Conservation (phyloP, 1,140 invertebrate genomes). For the Megalonaias nervosa region DNA sequence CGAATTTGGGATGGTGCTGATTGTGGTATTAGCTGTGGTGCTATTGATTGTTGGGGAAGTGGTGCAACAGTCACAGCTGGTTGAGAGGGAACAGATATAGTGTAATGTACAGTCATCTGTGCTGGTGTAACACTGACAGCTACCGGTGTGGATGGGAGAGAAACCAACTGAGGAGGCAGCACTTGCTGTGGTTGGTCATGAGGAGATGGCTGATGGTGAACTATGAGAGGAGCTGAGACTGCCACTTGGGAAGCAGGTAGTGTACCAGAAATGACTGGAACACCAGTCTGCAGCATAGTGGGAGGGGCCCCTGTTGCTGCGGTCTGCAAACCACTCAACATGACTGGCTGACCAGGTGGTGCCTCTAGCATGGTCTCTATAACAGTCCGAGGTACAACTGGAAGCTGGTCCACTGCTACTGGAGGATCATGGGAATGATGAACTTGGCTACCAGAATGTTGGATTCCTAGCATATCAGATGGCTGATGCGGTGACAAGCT, state of each 20-base stretch:
- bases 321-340: too few relatives aligned
- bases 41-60: constrained; percentile 2
- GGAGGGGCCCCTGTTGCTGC: too few relatives aligned
- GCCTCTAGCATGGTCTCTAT: not conserved
- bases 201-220: too few relatives aligned
- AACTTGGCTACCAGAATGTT: too few relatives aligned
- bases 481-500: constrained; percentile 2
- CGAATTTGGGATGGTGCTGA: not conserved
- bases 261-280: not conserved
- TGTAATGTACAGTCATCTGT: too few relatives aligned
- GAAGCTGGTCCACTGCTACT: not conserved
- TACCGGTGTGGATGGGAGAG: too few relatives aligned
- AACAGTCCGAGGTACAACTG: not conserved
- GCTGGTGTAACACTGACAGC: too few relatives aligned
- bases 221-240: not conserved
- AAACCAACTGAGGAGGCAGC: too few relatives aligned
- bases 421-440: not conserved
- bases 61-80: constrained; percentile 2
- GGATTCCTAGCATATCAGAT: too few relatives aligned
- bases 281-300: too few relatives aligned
- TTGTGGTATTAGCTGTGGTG: not conserved
- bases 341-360: not conserved
- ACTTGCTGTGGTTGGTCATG: too few relatives aligned
- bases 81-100: not conserved
- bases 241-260: not conserved